Base-by-base conservation (phyloP, 64 coral and sea anemone genomes). In the Pocillopora verrucosa region DNA sequence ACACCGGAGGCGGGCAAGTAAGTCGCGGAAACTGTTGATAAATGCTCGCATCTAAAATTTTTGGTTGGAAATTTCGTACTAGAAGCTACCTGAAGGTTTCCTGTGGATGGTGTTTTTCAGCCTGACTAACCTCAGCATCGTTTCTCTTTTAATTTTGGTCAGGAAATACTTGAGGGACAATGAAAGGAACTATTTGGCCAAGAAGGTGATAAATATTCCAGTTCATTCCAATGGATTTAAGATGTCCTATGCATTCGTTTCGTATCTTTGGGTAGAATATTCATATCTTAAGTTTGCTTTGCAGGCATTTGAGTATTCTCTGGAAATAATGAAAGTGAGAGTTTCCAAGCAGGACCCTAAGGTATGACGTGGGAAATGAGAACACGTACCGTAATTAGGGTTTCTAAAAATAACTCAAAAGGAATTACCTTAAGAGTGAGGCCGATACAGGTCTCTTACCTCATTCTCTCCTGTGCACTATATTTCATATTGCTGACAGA, bases 81-180 rank as follows among this genome's bases (percentile, higher is more conserved):
- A 26, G 57, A n/a, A 16, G 34, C 38, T 56, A 36, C 10, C 34
- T 22, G 17, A 13, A 6, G 11, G 14, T 36, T 9, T 78, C 16
- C 13, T 17, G 20, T 56, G 57, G 22, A 16, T 77, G 5, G 34
- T 19, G 17, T 41, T 78, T 78, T 16, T 78, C 22, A 36, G 11
- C 1, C 9, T 19, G 36, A 2, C 2, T 78, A 51, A 51, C 7
- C 41, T 7, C 3, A 7, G 7, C 41, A 51, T 51, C 41, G 41
- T 51, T 60, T 24, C 15, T 25, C 13, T 90, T 76, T 64, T 36
- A 79, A 26, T 73, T 77, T 60, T 89, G 87, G 73, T 14, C 78
- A 99, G 97, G 81, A 99, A 99, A 65, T 99, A 95, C 70, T 74
- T 99, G 36, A 84, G 97, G 83, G 97, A 99, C 79, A 99, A 95